Evolutionary conservation across 2,888 invertebrate species (phyloP).

Genomic region (Drosophila niveifrons): DNA sequence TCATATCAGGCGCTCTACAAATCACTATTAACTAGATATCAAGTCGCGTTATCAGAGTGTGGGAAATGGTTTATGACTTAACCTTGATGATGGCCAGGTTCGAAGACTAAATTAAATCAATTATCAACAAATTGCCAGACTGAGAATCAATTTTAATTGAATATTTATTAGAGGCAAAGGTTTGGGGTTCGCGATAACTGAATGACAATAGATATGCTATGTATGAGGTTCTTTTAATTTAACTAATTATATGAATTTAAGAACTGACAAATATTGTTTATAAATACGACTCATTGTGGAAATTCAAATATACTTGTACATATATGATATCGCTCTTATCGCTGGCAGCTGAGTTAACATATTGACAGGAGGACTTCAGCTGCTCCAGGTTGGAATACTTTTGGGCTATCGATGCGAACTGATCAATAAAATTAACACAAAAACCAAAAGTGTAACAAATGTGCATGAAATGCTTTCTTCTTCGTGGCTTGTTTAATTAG

Average conservation of each 20-base stretch:
- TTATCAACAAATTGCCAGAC: conserved; percentile 22
- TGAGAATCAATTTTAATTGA: conserved; percentile 23
- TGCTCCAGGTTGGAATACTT: conserved; percentile 5
- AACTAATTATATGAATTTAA: conserved; percentile 26
- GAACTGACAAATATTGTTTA: conserved; percentile 2
- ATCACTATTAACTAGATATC: conserved; percentile 32
- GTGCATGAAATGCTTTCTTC: conserved; percentile 18
- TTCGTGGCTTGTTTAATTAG: conserved; percentile 67
- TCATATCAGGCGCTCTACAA: conserved; percentile 5
- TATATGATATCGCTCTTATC: conserved; percentile 35
- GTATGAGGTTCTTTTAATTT: conserved; percentile 7
- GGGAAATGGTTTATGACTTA: conserved; percentile 13
- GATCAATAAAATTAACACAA: conserved; percentile 45
- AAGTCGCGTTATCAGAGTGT: conserved; percentile 30
- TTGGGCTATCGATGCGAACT: conserved; percentile 31
- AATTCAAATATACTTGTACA: conserved; percentile 29
- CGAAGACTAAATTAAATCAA: conserved; percentile 23
- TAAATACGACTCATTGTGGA: conserved; percentile 7
- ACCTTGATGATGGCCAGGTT: conserved; percentile 31
- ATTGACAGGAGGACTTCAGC: conserved; percentile 7
- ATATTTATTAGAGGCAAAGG: conserved; percentile 16
- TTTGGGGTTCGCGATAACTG: conserved; percentile 17
- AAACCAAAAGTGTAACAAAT: conserved; percentile 65
- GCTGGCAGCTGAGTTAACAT: conserved; percentile 51
- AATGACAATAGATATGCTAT: conserved; percentile 20